These are phyloP conservation scores for Molanna angustata DNA, from an alignment of 2,888 invertebrate species.

Conservation along the genomic window DNA sequence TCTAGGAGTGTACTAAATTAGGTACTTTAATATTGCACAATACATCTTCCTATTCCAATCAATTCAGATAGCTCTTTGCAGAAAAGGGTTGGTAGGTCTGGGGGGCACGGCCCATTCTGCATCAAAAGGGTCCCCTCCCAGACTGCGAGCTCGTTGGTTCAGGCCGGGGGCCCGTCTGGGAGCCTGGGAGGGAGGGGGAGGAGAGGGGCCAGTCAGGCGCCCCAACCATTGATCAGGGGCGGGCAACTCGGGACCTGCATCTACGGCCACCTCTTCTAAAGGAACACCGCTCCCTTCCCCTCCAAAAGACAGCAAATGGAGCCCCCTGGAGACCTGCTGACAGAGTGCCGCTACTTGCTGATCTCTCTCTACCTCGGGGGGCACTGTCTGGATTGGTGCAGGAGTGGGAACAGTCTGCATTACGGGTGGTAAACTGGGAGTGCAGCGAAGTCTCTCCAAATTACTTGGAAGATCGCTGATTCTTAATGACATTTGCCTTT, in stretches of 20 bases:
- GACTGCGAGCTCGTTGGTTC: constrained; percentile 50
- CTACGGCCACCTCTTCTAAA: constrained; percentile 34
- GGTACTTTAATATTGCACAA: too few relatives aligned
- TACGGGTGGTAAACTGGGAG: constrained; percentile 57
- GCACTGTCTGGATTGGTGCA: constrained; percentile 49
- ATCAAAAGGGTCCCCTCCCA: constrained; percentile 74
- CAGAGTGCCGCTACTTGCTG: constrained; percentile 69
- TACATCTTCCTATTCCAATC: too few relatives aligned
- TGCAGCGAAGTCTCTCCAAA: constrained; percentile 70
- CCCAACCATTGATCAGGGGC: constrained; percentile 84
- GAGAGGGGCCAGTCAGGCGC: constrained; percentile 60
- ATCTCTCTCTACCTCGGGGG: constrained; percentile 41
- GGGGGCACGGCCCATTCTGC: constrained; percentile 75
- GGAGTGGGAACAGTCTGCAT: constrained; percentile 76
- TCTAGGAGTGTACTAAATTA: too few relatives aligned
- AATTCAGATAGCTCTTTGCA: constrained; percentile 36
- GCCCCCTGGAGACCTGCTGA: constrained; percentile 72
- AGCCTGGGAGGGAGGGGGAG: constrained; percentile 54
- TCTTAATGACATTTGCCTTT: constrained; percentile 92
- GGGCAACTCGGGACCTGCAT: constrained; percentile 41
- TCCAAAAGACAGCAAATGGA: constrained; percentile 62
- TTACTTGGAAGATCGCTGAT: constrained; percentile 95
- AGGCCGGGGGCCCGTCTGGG: constrained; percentile 40
- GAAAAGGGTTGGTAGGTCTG: constrained; percentile 61
- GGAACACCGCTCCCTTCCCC: constrained; percentile 33